Conservation (phyloP, 2,888 invertebrate species). For the Sarcophaga carnaria region DNA sequence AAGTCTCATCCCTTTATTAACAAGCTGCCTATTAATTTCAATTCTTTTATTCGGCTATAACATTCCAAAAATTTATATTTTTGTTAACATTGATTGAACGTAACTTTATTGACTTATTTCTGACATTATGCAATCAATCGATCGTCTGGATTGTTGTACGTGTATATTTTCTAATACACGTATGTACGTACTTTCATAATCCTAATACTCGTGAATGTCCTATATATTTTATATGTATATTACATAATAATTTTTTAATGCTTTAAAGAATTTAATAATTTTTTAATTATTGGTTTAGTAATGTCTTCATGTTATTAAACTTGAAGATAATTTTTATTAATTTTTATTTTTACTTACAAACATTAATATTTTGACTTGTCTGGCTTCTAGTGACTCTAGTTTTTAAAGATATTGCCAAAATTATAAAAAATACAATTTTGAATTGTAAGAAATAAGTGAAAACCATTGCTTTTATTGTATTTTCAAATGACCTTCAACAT, state of each 20-base stretch:
- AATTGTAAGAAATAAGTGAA: slow-evolving; percentile 36
- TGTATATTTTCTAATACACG: no score
- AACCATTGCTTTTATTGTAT: slow-evolving; percentile 55
- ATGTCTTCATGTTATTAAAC: neutral
- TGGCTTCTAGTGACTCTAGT: slow-evolving; percentile 79
- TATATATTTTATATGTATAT: neutral
- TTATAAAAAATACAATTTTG: slow-evolving; percentile 60
- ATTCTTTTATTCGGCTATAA: no score
- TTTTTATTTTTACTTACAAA: slow-evolving; percentile 84
- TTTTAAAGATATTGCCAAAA: slow-evolving; percentile 62
- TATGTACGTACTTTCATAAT: no score
- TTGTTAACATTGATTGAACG: no score
- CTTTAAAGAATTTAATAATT: neutral
- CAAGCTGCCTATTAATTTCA: no score
- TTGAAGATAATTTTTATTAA: neutral
- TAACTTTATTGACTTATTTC: no score
- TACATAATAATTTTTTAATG: neutral
- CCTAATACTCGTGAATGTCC: no score
- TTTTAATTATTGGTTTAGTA: neutral
- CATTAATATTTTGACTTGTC: slow-evolving; percentile 88
- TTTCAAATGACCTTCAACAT: slow-evolving; percentile 55
- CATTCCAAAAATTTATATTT: no score
- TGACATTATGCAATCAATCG: no score
- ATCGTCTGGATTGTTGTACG: no score
- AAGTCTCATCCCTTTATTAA: neutral